A percentile compares a stretch with the other conserved stretches of the same genome.
Evolutionary conservation across 2,888 invertebrate genomes (phyloP).

Genomic region (Spatulosminthurus flaviceps): DNA sequence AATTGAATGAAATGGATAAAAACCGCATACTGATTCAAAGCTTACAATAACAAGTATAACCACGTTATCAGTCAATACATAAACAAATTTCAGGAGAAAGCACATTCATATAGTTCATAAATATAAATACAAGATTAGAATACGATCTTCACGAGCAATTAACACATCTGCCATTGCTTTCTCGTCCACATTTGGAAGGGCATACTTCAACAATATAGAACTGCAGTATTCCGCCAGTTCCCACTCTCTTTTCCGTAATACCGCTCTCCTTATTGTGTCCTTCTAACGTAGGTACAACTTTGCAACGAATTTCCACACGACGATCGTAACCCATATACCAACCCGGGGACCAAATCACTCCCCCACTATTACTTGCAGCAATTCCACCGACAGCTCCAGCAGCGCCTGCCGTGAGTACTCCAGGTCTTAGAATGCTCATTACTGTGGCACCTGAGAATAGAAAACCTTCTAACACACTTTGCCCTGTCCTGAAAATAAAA

Average conservation of each 20-base stretch:
- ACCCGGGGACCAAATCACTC: slow-evolving; percentile 2
- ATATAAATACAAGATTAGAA: too few relatives aligned
- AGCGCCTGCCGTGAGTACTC: background rate
- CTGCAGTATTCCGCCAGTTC: background rate
- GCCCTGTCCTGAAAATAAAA: background rate
- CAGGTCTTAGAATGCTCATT: background rate
- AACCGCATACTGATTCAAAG: too few relatives aligned
- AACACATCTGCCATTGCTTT: too few relatives aligned
- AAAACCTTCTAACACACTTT: background rate
- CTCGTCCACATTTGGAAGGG: background rate
- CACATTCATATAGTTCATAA: too few relatives aligned
- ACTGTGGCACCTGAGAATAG: background rate
- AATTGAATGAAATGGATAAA: too few relatives aligned
- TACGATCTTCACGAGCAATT: too few relatives aligned
- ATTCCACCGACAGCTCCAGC: background rate
- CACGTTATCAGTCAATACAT: too few relatives aligned
- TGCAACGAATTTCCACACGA: background rate
- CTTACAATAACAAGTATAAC: too few relatives aligned
- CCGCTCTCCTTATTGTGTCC: background rate
- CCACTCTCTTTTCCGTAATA: background rate
- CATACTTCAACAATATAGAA: background rate
- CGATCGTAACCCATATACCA: slow-evolving; percentile 14
- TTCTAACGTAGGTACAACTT: background rate
- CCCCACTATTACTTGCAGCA: background rate
- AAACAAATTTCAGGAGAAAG: too few relatives aligned